phyloP scores from a whole-genome alignment of 2,888 invertebrate genomes.

The Sinohyriopsis cumingii region DNA sequence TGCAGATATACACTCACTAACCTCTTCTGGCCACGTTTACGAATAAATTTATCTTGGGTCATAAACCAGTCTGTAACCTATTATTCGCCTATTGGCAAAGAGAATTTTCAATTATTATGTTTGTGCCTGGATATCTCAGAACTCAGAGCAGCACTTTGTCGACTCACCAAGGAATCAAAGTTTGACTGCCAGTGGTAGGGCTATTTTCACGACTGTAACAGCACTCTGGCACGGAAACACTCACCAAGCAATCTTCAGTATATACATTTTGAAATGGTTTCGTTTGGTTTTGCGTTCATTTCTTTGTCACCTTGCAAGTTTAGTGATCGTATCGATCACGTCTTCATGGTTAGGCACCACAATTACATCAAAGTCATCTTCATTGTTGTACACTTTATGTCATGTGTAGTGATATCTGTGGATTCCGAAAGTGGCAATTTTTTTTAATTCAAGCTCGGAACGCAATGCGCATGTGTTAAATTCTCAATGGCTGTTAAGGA shows the following conservation, averaged over 20 bases:
- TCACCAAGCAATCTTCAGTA: constrained; percentile 6
- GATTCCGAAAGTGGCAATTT: constrained; percentile 52
- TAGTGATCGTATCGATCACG: no score
- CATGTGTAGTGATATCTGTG: constrained; percentile 41
- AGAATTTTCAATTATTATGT: no score
- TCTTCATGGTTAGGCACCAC: constrained; percentile 18
- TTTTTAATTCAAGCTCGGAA: constrained; percentile 44
- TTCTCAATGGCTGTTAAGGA: constrained; percentile 35
- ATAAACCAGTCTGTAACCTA: no score
- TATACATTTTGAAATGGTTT: constrained; percentile 14
- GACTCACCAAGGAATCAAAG: constrained; percentile 8
- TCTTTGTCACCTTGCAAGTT: not conserved
- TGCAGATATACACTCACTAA: no score
- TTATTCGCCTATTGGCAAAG: no score
- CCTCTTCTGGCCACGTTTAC: constrained; percentile 12
- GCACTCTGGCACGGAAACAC: constrained; percentile 33
- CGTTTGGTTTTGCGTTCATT: constrained; percentile 6
- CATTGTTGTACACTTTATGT: not conserved
- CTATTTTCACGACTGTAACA: not conserved
- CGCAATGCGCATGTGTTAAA: constrained; percentile 33
- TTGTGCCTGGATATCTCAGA: not conserved
- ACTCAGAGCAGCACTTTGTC: constrained; percentile 22
- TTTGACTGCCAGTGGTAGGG: constrained; percentile 25
- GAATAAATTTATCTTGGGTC: constrained; percentile 15
- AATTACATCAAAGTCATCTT: constrained; percentile 13